Base-by-base conservation (phyloP, 30 jellyfish, hydroid and myxozoan species). In the Turritopsis rubra region DNA sequence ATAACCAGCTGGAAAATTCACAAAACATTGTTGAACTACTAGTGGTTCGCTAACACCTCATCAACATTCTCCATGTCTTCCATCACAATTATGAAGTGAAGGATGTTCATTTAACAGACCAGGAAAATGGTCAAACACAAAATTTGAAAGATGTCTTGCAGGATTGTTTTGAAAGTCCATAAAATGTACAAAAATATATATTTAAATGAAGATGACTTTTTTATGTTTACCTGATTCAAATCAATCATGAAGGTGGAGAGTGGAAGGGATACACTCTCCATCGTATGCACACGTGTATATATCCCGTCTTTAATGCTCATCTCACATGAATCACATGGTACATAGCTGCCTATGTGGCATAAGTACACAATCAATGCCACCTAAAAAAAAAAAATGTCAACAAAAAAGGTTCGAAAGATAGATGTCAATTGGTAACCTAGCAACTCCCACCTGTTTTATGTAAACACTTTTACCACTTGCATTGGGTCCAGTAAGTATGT, bases 391-490 rank as follows among this genome's bases (percentile, higher is more conserved):
- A 79, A 79, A 28, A n/a, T 3, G 5, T 3, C 30, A 17, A 41
- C 9, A 13, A 74, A 9, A 41, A 74, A n/a, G n/a, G n/a, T n/a
- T n/a, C n/a, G 77, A 0, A 68, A 9, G 77, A 9, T 27, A 68
- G 21, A 60, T 60, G 73, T 60, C 22, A 18, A 60, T 60, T 60
- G 21, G 73, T 18, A 60, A 60, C 19, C 21, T 0, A 0, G 19
- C 0, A 60, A 60, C 19, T 18, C 73, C 0, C 19, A 90, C 99
- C 95, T 95, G 99, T 53, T 95, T 95, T 65, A 95, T 66, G 60
- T 82, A 89, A 28, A 95, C 90, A 65, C 99, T 95, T 85, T 95
- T 95, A 21, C 99, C 99, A 89, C 96, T 81, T 9, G 97, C 96
- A 65, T 95, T 95, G 0, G 99, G 97, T 29, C 99, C 96, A 21